Evolutionary conservation across 2,113 vertebrate genomes (phyloP), one percentile per base, ranked within the genome.

Genomic region (Athene cunicularia): DNA sequence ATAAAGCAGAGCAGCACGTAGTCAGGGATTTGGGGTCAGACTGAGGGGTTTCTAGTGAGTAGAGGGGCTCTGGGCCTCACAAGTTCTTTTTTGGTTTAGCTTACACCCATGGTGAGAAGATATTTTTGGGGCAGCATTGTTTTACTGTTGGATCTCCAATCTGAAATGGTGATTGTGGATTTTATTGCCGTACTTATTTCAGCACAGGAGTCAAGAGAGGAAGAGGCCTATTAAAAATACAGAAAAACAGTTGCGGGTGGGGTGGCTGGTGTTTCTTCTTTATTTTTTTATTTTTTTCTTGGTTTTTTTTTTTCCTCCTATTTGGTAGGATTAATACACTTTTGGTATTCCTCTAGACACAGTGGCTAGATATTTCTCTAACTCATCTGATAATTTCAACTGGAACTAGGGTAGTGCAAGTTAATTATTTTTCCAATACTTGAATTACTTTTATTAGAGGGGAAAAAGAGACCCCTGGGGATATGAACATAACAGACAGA

Each of bases 221-320:
- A 91, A 68, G 21, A 91, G 6, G 6, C 3, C 18, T 39, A 55
- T 39, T 77, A 68, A 91, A 91, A 66, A 6, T n/a, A 86, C 22
- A 76, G 32, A 67, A 91, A 86, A 76, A 2, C 6, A 27, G 2
- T 23, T 79, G 3, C 6, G 43, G 41, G 41, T 37, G 37, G 43
- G 43, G 43, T 16, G 43, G 43, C 37, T 37, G 43, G 43, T 43
- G 43, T 43, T 16, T 43, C 41, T 14, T 39, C 4, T 14, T 12
- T 14, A 39, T 17, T 28, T 12, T 0, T 2, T 33, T 4, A 1
- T 3, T 3, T 8, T 6, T 7, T 18, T 23, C 17, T 10, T 4
- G 14, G 14, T 5, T 11, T 1, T 12, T 26, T 33, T 82, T 72
- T 62, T 32, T 9, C 6, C 4, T 6, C 7, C 4, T 22, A 6